These are phyloP conservation scores for Xanthia icteritia DNA, from an alignment of 2,888 invertebrate species.

Conservation along the genomic window DNA sequence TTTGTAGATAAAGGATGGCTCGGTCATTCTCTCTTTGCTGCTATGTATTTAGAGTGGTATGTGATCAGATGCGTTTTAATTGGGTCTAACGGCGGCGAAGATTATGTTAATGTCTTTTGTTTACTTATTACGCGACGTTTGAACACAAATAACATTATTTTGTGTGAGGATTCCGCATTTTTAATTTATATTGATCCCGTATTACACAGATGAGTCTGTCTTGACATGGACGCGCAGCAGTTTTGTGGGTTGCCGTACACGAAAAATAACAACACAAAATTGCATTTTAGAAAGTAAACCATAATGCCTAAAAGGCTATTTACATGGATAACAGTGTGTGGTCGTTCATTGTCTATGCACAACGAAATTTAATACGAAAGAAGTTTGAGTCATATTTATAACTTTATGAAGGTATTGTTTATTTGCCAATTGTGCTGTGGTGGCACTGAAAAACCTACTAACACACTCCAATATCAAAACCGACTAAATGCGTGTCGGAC, in stretches of 20 bases:
- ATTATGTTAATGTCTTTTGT: constrained; percentile 56
- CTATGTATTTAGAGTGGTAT: constrained; percentile 76
- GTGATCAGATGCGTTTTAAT: constrained; percentile 53
- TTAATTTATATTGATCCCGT: constrained; percentile 88
- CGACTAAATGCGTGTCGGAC: too few relatives aligned
- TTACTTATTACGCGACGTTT: constrained; percentile 60
- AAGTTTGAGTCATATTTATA: too few relatives aligned
- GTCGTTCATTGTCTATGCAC: constrained; percentile 14
- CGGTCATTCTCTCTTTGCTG: constrained; percentile 83
- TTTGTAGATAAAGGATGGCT: constrained; percentile 83
- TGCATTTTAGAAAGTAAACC: constrained; percentile 61
- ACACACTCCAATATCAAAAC: too few relatives aligned
- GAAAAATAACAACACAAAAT: constrained; percentile 53
- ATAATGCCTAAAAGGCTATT: constrained; percentile 9
- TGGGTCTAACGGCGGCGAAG: constrained; percentile 26
- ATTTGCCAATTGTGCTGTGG: too few relatives aligned
- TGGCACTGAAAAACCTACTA: too few relatives aligned
- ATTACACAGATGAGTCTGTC: constrained; percentile 82
- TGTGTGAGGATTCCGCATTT: constrained; percentile 84
- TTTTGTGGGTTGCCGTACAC: constrained; percentile 77
- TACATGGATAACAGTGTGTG: background rate
- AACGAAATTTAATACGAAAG: background rate
- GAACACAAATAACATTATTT: constrained; percentile 75
- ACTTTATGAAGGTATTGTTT: too few relatives aligned
- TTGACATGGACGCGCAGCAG: constrained; percentile 90